A percentile compares a stretch with the other conserved stretches of the same genome.
These are phyloP conservation scores for Acanthurus leucopareius DNA, from an alignment of 2,797 vertebrate species.

Conservation along the genomic window DNA sequence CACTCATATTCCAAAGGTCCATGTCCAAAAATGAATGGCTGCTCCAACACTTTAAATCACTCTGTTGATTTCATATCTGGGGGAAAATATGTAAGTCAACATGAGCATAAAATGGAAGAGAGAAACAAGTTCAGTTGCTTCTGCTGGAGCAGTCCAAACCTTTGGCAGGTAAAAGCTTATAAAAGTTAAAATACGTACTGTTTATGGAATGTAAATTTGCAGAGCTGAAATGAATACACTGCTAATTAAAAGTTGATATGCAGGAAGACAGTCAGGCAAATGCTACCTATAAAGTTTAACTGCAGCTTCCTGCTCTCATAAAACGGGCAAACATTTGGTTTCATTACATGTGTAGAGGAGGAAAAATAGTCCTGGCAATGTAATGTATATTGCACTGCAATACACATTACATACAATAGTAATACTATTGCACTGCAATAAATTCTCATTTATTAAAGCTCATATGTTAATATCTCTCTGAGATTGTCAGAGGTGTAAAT, in stretches of 20 bases:
- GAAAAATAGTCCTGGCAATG: background rate
- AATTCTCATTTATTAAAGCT: slow-evolving; percentile 28
- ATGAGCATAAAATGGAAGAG: background rate
- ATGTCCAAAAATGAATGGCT: slow-evolving; percentile 52
- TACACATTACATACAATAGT: no score
- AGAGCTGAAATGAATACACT: slow-evolving; percentile 23
- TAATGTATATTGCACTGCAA: background rate
- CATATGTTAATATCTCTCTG: background rate
- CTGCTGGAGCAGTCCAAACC: slow-evolving; percentile 31
- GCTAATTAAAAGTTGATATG: slow-evolving; percentile 36
- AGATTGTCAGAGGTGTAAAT: slow-evolving; percentile 14
- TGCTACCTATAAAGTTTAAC: slow-evolving; percentile 51
- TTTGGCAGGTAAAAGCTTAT: slow-evolving; percentile 35
- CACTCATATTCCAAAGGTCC: slow-evolving; percentile 76
- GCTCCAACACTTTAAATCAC: slow-evolving; percentile 9
- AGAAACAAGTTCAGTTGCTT: background rate
- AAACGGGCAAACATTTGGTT: slow-evolving; percentile 63
- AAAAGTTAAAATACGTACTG: slow-evolving; percentile 29
- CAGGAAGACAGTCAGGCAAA: background rate
- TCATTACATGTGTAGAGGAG: slow-evolving; percentile 28
- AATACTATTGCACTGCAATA: background rate
- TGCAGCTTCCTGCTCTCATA: slow-evolving; percentile 48
- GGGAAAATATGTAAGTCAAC: slow-evolving; percentile 27
- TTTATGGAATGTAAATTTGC: slow-evolving; percentile 71
- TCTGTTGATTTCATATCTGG: slow-evolving; percentile 17